These are phyloP conservation scores for Eleutherodactylus coqui DNA, from an alignment of 2,797 vertebrate species.

Conservation along the genomic window DNA sequence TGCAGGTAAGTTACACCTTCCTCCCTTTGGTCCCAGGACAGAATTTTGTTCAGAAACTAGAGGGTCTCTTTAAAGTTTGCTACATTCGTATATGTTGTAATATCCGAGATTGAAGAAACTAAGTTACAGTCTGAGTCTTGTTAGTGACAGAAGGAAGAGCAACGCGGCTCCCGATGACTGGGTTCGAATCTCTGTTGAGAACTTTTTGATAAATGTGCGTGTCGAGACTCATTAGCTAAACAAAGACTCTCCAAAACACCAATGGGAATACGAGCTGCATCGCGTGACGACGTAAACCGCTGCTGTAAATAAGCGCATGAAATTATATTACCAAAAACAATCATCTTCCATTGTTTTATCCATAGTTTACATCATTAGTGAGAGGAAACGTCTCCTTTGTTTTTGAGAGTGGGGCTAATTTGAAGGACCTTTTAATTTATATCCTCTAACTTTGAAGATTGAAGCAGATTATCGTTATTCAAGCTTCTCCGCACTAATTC, in stretches of 20 bases:
- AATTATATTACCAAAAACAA: background rate
- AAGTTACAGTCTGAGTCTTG: background rate
- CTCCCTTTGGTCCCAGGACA: no score
- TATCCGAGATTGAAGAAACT: background rate
- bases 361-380: background rate
- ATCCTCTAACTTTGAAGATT: background rate
- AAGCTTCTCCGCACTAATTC: background rate
- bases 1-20: no score
- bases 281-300: background rate
- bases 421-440: constrained; percentile 3
- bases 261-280: no score
- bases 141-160: background rate
- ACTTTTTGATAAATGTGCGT: background rate
- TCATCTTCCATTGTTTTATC: background rate
- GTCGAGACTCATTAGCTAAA: background rate
- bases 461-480: background rate
- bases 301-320: background rate
- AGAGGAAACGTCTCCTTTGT: constrained; percentile 1
- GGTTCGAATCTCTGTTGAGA: background rate
- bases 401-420: background rate
- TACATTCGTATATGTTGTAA: no score
- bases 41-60: no score
- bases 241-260: background rate
- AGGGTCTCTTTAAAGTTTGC: no score
- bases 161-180: background rate